These are phyloP conservation scores for Chaetogeoica ovagalla DNA, from an alignment of 2,888 invertebrate genomes.

Conservation along the genomic window DNA sequence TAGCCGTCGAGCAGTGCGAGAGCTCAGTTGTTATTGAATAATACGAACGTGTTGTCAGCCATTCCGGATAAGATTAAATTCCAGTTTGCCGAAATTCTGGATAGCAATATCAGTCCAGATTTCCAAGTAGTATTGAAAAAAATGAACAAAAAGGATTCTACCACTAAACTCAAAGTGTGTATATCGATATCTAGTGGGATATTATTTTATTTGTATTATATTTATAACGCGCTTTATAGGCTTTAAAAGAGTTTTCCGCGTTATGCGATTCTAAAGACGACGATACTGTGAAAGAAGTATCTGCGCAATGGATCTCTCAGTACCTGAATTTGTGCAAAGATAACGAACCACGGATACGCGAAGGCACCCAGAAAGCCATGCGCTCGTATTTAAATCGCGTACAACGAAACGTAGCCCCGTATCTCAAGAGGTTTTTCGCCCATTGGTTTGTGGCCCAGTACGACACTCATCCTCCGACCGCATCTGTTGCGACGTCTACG, in stretches of 20 bases:
- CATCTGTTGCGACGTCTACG: slow-evolving; percentile 70
- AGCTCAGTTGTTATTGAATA: slow-evolving; percentile 72
- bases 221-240: slow-evolving; percentile 62
- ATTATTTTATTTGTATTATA: background rate
- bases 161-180: slow-evolving; percentile 84
- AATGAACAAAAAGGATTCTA: slow-evolving; percentile 85
- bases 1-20: slow-evolving; percentile 90
- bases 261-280: slow-evolving; percentile 69
- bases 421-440: slow-evolving; percentile 76
- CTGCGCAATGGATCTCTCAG: slow-evolving; percentile 82
- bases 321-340: slow-evolving; percentile 78
- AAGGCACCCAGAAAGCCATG: slow-evolving; percentile 76
- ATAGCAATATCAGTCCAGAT: slow-evolving; percentile 69
- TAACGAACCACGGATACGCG: slow-evolving; percentile 80
- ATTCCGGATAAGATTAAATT: slow-evolving; percentile 63
- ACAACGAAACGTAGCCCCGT: slow-evolving; percentile 74
- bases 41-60: slow-evolving; percentile 61
- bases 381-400: slow-evolving; percentile 69
- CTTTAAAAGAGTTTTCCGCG: slow-evolving; percentile 77
- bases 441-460: slow-evolving; percentile 84
- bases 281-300: slow-evolving; percentile 70
- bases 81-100: slow-evolving; percentile 62
- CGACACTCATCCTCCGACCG: slow-evolving; percentile 84
- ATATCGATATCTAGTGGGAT: slow-evolving; percentile 51
- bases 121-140: slow-evolving; percentile 81